phyloP scores from a whole-genome alignment of 1,140 invertebrate species.

The Drosophila malerkotliana region DNA sequence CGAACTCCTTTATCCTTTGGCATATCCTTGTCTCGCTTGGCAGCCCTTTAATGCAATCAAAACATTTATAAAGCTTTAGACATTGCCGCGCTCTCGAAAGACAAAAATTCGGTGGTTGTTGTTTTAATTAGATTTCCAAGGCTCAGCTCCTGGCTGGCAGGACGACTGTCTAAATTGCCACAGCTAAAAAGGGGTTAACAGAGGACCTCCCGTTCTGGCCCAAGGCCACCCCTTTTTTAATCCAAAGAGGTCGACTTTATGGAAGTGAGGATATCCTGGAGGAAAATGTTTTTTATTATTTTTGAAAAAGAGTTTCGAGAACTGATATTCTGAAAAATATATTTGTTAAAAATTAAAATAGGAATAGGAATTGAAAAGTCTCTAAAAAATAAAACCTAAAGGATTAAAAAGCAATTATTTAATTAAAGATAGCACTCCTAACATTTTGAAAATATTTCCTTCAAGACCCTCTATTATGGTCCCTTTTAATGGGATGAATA shows the following conservation, averaged over 20 bases:
- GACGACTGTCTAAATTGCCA: conserved; percentile 79
- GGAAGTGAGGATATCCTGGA: background rate
- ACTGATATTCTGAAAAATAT: too few relatives aligned
- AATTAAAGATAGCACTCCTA: too few relatives aligned
- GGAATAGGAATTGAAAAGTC: too few relatives aligned
- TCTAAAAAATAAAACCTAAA: too few relatives aligned
- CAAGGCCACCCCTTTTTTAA: background rate
- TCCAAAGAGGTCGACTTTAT: background rate
- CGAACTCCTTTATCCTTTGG: background rate
- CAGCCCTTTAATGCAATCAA: conserved; percentile 80
- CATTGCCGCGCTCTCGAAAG: conserved; percentile 49
- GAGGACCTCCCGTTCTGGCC: conserved; percentile 1
- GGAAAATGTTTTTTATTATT: too few relatives aligned
- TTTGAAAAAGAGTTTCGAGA: too few relatives aligned
- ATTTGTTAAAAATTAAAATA: too few relatives aligned
- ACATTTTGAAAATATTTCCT: too few relatives aligned
- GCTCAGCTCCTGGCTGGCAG: conserved; percentile 46
- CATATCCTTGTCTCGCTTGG: conserved; percentile 63
- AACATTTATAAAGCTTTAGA: conserved; percentile 81
- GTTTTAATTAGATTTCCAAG: conserved; percentile 81
- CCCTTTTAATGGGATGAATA: too few relatives aligned
- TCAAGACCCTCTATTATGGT: too few relatives aligned
- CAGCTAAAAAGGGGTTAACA: conserved; percentile 76
- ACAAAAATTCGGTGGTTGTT: conserved; percentile 81
- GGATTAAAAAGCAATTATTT: too few relatives aligned